These are phyloP conservation scores for Calyptommatus sinebrachiatus DNA, from an alignment of 2,113 vertebrate genomes.

Conservation along the genomic window DNA sequence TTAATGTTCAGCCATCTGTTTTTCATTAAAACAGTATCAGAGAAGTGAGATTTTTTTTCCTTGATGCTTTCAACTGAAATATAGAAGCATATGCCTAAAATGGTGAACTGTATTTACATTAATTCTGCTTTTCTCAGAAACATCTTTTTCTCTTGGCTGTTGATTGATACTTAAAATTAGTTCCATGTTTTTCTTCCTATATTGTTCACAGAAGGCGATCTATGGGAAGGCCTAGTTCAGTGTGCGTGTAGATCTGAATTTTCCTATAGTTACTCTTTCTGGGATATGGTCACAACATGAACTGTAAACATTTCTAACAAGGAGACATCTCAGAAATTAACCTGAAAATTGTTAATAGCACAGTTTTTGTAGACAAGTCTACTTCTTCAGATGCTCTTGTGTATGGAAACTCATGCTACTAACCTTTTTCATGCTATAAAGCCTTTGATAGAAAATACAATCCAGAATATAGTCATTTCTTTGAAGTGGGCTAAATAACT, in stretches of 20 bases:
- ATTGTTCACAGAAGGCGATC: background rate
- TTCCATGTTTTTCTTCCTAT: background rate
- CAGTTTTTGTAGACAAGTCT: too few relatives aligned
- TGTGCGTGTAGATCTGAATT: background rate
- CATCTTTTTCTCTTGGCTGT: constrained; percentile 11
- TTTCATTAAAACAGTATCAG: constrained; percentile 68
- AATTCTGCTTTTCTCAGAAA: constrained; percentile 1
- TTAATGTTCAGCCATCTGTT: constrained; percentile 74
- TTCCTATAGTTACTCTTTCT: background rate
- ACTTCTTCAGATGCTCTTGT: too few relatives aligned
- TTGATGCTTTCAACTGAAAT: constrained; percentile 31
- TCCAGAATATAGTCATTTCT: too few relatives aligned
- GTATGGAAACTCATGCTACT: too few relatives aligned
- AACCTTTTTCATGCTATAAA: too few relatives aligned
- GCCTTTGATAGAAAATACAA: too few relatives aligned
- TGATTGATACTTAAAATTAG: background rate
- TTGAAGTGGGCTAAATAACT: too few relatives aligned
- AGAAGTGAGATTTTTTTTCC: constrained; percentile 44
- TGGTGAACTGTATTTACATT: constrained; percentile 7
- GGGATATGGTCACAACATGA: too few relatives aligned
- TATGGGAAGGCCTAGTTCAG: background rate
- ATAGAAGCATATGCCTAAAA: constrained; percentile 30
- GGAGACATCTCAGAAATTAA: too few relatives aligned
- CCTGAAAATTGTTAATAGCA: too few relatives aligned
- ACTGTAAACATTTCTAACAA: too few relatives aligned